Conservation (phyloP, 2,888 invertebrate species). For the Calameuta pallipes region DNA sequence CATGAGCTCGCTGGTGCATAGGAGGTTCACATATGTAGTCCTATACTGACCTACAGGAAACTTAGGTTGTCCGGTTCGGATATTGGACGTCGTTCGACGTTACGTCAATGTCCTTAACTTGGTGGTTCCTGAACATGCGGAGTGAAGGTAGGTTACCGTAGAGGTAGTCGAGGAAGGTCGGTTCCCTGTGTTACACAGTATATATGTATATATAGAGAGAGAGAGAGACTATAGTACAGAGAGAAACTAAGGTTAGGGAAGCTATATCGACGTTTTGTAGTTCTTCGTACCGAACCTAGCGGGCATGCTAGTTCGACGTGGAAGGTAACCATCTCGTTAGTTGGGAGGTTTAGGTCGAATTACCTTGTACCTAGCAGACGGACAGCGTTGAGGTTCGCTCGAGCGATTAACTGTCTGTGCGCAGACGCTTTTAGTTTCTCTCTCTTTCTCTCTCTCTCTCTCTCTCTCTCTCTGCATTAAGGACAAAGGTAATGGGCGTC, state of each 20-base stretch:
- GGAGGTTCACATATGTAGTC: neutral
- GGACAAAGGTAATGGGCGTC: constrained; percentile 3
- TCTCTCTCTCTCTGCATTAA: neutral
- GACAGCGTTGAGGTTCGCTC: neutral
- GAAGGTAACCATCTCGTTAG: neutral
- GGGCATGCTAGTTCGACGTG: neutral
- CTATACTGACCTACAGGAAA: neutral
- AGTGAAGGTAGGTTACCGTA: neutral
- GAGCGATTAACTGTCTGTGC: neutral
- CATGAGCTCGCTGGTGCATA: neutral
- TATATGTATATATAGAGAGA: neutral
- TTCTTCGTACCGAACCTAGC: neutral
- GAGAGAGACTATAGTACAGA: neutral
- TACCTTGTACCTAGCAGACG: neutral
- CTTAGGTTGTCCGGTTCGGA: neutral
- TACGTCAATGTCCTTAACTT: neutral
- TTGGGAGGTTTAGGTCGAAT: neutral
- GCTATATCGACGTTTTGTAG: neutral
- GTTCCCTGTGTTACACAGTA: neutral
- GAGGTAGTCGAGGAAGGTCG: neutral
- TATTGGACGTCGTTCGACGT: neutral
- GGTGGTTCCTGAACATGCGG: neutral
- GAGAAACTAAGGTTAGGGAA: neutral
- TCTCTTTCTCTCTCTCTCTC: neutral
- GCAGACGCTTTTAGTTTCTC: neutral